phyloP scores from a whole-genome alignment of 2,113 vertebrate genomes.

The Anthoscopus minutus region DNA sequence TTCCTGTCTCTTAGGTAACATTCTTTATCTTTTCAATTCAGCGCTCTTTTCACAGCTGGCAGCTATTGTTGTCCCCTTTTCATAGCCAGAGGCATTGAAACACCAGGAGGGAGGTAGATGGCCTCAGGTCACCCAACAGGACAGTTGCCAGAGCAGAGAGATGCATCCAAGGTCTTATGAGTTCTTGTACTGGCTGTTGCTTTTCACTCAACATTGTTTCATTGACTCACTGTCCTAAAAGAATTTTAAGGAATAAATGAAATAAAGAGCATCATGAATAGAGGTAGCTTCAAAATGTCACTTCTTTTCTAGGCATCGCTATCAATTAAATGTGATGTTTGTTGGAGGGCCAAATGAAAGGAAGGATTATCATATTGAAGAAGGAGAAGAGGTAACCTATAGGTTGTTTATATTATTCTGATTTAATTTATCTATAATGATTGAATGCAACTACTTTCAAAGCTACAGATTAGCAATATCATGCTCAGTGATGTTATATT shows the following conservation, averaged over 20 bases:
- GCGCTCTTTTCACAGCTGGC: neutral
- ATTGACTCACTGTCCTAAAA: neutral
- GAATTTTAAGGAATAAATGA: neutral
- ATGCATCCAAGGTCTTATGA: neutral
- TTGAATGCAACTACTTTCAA: neutral
- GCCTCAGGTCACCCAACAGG: neutral
- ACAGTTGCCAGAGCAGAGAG: neutral
- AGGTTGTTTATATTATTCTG: neutral
- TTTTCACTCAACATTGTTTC: neutral
- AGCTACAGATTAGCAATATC: neutral
- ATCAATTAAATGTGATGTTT: conserved; percentile 91
- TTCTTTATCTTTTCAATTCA: neutral
- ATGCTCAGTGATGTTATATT: neutral
- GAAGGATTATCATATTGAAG: conserved; percentile 96
- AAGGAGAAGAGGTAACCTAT: conserved; percentile 93
- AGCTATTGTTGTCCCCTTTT: neutral
- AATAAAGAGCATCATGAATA: neutral
- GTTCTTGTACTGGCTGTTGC: neutral
- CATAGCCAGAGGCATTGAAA: neutral
- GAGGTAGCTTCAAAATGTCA: neutral
- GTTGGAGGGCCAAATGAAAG: conserved; percentile 93
- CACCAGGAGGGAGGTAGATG: neutral
- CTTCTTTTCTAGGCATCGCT: conserved; percentile 70
- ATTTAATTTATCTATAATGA: neutral
- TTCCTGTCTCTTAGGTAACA: neutral